Percentiles rank a stretch among this genome's conserved stretches.
These are phyloP conservation scores for Phalacrocorax aristotelis DNA, from an alignment of 2,113 vertebrate species.

Conservation along the genomic window DNA sequence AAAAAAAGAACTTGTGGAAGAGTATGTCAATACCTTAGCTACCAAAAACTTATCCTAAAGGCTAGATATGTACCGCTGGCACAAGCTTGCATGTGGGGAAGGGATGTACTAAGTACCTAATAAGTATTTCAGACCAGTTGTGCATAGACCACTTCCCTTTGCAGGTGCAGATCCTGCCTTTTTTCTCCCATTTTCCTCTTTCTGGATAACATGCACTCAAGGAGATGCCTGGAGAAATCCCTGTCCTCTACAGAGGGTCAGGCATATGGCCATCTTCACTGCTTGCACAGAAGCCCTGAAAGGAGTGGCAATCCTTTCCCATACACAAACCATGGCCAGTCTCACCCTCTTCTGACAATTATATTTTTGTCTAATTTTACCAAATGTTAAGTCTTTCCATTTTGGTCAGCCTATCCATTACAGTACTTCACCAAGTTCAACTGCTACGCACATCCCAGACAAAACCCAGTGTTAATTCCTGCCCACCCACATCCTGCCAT, in stretches of 20 bases:
- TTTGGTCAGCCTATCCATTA: background rate
- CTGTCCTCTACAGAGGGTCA: background rate
- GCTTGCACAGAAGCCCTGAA: background rate
- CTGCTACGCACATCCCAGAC: rapidly evolving
- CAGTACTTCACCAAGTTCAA: background rate
- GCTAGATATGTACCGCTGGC: background rate
- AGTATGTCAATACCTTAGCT: background rate
- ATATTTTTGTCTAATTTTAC: background rate
- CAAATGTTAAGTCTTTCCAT: background rate
- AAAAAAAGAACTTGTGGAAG: background rate
- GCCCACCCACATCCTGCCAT: rapidly evolving
- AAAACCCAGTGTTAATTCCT: background rate
- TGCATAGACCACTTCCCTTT: background rate
- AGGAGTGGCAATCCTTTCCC: background rate
- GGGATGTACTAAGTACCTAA: background rate
- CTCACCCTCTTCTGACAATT: background rate
- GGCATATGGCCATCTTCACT: background rate
- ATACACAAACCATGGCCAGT: background rate
- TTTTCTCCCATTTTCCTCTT: background rate
- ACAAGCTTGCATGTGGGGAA: background rate
- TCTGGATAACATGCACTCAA: background rate
- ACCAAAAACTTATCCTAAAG: background rate
- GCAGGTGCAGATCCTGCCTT: background rate
- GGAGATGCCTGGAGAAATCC: background rate
- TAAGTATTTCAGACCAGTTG: background rate